Evolutionary conservation across 2,113 vertebrate genomes (phyloP).

Genomic region (Upupa epops): DNA sequence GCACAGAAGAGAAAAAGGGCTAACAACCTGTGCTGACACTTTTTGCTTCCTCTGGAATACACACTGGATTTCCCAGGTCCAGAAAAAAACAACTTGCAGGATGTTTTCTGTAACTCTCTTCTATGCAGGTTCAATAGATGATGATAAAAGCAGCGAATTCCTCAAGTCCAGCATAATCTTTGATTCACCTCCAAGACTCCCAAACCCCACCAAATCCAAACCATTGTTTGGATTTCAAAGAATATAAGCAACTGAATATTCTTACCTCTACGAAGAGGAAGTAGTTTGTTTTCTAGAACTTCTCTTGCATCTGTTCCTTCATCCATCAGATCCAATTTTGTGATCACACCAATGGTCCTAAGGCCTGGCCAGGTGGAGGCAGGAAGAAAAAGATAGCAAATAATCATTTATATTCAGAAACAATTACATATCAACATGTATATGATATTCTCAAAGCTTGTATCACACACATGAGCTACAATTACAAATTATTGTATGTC

Average conservation of each 20-base stretch:
- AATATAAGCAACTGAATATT: not conserved
- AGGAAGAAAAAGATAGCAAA: not conserved
- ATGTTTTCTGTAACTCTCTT: not conserved
- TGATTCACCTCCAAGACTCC: not conserved
- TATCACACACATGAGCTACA: not conserved
- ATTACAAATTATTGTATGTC: not conserved
- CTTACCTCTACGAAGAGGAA: constrained; percentile 90
- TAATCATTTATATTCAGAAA: not conserved
- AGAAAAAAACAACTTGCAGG: not conserved
- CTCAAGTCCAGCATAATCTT: not conserved
- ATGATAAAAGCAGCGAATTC: not conserved
- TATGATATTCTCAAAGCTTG: not conserved
- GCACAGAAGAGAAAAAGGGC: not conserved
- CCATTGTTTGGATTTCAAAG: not conserved
- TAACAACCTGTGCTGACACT: not conserved
- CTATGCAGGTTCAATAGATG: not conserved
- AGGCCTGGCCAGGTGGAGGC: constrained; percentile 72
- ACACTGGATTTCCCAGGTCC: not conserved
- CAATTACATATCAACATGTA: not conserved
- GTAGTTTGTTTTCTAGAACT: constrained; percentile 89
- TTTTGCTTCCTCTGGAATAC: not conserved
- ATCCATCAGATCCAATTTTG: constrained; percentile 95
- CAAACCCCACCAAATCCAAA: not conserved
- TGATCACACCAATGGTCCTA: constrained; percentile 93
- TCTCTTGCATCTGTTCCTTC: constrained; percentile 89